Conservation (phyloP, 2,113 vertebrate species). For the Cyprinodon tularosa region DNA sequence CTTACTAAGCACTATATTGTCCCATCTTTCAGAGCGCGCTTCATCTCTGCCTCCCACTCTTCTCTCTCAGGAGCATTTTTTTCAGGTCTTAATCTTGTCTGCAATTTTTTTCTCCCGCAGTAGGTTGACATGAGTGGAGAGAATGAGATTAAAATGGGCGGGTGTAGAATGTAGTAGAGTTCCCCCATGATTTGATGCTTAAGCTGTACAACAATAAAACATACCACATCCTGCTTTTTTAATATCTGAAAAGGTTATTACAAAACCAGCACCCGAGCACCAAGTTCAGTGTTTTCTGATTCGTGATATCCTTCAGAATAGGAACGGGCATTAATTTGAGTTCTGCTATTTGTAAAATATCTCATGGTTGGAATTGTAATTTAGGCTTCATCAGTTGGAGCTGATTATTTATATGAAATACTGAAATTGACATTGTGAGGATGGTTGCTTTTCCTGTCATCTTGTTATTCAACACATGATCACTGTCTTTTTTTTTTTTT, state of each 20-base stretch:
- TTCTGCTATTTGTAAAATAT: background rate
- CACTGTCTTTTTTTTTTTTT: too few species aligned
- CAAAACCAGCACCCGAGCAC: background rate
- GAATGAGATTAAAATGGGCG: constrained; percentile 30
- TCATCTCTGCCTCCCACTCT: constrained; percentile 26
- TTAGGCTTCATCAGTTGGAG: too few species aligned
- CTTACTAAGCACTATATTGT: constrained; percentile 42
- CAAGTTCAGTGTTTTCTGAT: background rate
- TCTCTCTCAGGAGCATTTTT: constrained; percentile 37
- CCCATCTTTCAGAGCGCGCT: constrained; percentile 54
- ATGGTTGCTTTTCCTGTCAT: too few species aligned
- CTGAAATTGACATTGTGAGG: too few species aligned
- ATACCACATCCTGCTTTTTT: constrained; percentile 11
- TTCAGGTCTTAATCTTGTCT: constrained; percentile 60
- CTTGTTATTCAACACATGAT: too few species aligned
- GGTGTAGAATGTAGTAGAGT: constrained; percentile 36
- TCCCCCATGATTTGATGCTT: constrained; percentile 44
- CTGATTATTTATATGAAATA: too few species aligned
- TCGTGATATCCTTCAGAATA: background rate
- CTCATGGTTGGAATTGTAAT: background rate
- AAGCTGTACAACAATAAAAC: constrained; percentile 23
- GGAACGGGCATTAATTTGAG: background rate
- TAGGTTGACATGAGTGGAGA: constrained; percentile 8
- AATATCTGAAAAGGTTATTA: constrained; percentile 13
- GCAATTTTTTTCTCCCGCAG: constrained; percentile 50